phyloP scores from a whole-genome alignment of 2,888 invertebrate genomes.

The Dolichopus griseipennis region DNA sequence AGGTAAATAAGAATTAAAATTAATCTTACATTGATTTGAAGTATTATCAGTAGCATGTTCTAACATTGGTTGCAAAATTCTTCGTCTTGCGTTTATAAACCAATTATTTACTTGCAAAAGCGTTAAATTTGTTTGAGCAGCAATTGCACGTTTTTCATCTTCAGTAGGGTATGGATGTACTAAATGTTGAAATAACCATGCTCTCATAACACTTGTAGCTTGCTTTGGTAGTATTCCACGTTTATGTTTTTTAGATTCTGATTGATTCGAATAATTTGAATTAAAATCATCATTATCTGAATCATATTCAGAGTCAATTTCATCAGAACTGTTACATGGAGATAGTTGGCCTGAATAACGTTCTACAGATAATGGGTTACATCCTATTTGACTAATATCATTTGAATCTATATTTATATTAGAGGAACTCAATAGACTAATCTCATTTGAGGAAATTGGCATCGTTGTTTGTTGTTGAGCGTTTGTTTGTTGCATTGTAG shows the following conservation, averaged over 20 bases:
- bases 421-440: conserved; percentile 16
- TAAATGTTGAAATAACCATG: conserved; percentile 93
- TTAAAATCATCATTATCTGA: conserved; percentile 52
- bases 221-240: conserved; percentile 90
- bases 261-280: conserved; percentile 41
- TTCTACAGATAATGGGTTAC: conserved; percentile 46
- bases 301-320: conserved; percentile 47
- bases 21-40: conserved; percentile 15
- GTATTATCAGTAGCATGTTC: conserved; percentile 45
- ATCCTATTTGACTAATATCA: conserved; percentile 77
- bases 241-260: conserved; percentile 57
- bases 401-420: conserved; percentile 71
- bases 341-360: conserved; percentile 49
- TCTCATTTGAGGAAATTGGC: not conserved
- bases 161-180: conserved; percentile 94
- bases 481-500: not conserved
- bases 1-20: not conserved
- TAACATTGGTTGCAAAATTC: conserved; percentile 87
- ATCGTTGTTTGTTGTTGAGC: not conserved
- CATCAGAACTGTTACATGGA: conserved; percentile 44
- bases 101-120: conserved; percentile 76
- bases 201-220: conserved; percentile 91
- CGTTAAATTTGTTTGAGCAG: conserved; percentile 80
- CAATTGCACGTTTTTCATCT: conserved; percentile 85
- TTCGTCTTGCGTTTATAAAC: conserved; percentile 87